These are phyloP conservation scores for Ophion ventricosus DNA, from an alignment of 2,888 invertebrate species.

Conservation along the genomic window DNA sequence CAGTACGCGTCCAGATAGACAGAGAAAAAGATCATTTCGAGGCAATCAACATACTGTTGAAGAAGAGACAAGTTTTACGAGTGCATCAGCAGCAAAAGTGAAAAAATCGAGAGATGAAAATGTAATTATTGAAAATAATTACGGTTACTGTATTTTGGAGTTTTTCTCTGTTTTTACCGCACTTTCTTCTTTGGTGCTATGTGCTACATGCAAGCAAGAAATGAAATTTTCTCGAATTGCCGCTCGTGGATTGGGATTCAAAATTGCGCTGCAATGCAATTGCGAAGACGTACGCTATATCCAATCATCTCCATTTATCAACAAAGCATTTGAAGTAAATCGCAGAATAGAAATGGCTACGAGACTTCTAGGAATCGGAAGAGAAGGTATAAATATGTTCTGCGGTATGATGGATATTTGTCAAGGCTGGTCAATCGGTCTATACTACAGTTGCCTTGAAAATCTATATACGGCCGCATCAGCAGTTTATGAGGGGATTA, in stretches of 20 bases:
- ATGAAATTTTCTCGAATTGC: slow-evolving; percentile 47
- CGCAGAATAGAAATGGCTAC: slow-evolving; percentile 32
- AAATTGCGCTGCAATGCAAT: slow-evolving; percentile 55
- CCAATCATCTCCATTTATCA: slow-evolving; percentile 12
- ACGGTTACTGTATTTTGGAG: slow-evolving; percentile 66
- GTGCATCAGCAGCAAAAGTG: slow-evolving; percentile 68
- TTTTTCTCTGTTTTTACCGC: slow-evolving; percentile 45
- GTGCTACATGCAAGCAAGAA: slow-evolving; percentile 10
- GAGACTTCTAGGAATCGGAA: slow-evolving; percentile 42
- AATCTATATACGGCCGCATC: neutral
- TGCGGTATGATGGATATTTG: neutral
- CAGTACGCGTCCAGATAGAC: too few relatives aligned
- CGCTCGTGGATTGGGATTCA: slow-evolving; percentile 52
- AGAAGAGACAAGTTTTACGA: slow-evolving; percentile 61
- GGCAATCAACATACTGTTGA: too few relatives aligned
- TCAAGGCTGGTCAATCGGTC: too few relatives aligned
- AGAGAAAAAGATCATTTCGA: too few relatives aligned
- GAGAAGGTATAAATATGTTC: slow-evolving; percentile 42
- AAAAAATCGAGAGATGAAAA: slow-evolving; percentile 59
- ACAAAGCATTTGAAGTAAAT: slow-evolving; percentile 45
- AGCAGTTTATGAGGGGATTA: slow-evolving; percentile 35
- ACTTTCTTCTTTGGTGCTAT: slow-evolving; percentile 17
- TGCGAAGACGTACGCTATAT: slow-evolving; percentile 11
- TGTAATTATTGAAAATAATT: slow-evolving; percentile 60
- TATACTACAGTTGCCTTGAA: too few relatives aligned